A percentile compares a stretch with the other conserved stretches of the same genome.
Conservation (phyloP, 1,140 invertebrate species). For the Drosophila orosa region DNA sequence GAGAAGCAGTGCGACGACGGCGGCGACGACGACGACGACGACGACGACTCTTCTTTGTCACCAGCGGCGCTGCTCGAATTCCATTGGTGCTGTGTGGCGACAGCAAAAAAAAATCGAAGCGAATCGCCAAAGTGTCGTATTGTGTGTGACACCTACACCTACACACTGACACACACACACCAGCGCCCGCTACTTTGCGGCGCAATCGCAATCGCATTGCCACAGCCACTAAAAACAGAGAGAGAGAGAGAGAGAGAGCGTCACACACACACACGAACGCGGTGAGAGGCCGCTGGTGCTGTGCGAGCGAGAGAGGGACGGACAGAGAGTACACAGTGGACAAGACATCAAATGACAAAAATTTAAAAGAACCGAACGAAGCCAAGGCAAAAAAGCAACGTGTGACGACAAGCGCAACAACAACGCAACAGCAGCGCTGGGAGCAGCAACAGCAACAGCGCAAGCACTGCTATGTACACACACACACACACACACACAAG, state of each 20-base stretch:
- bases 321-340: constrained; percentile 63
- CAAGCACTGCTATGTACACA: constrained; percentile 37
- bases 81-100: constrained; percentile 79
- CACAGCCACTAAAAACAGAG: constrained; percentile 47
- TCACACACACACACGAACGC: constrained; percentile 21
- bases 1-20: constrained; percentile 15
- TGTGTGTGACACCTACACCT: constrained; percentile 66
- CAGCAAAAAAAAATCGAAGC: constrained; percentile 75
- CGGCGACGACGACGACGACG: constrained; percentile 7
- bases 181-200: constrained; percentile 53
- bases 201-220: constrained; percentile 62
- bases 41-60: constrained; percentile 64
- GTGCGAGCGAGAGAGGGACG: constrained; percentile 63
- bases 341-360: constrained; percentile 81
- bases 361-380: constrained; percentile 63
- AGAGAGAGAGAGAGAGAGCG: constrained; percentile 18
- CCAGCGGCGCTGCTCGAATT: constrained; percentile 70
- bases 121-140: constrained; percentile 77
- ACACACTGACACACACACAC: constrained; percentile 29
- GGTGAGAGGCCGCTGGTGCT: constrained; percentile 44
- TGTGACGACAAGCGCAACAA: constrained; percentile 50
- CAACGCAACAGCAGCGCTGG: constrained; percentile 23
- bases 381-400: constrained; percentile 42
- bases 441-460: constrained; percentile 36
- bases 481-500: constrained; percentile 29